phyloP scores from a whole-genome alignment of 2,113 vertebrate species.

The Australoheros scitulus region DNA sequence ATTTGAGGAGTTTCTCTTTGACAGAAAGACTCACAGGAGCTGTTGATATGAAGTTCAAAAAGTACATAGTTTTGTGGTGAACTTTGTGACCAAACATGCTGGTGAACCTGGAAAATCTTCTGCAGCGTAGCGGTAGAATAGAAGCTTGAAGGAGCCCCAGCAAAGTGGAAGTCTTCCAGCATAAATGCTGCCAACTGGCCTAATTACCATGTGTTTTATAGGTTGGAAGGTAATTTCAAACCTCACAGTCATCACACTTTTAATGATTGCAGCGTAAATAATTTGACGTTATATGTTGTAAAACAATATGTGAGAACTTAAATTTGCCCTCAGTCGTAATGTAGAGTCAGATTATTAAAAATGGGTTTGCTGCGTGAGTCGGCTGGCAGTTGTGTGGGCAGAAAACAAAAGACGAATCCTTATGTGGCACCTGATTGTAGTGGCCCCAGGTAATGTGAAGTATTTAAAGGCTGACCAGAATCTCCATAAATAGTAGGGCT shows the following conservation, averaged over 20 bases:
- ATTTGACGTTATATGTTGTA: slow-evolving; percentile 2
- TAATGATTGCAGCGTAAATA: not conserved
- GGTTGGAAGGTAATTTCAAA: slow-evolving; percentile 15
- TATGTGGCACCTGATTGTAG: not conserved
- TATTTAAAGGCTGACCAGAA: not conserved
- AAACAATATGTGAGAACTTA: slow-evolving; percentile 7
- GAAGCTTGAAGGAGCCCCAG: not conserved
- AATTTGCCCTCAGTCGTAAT: not conserved
- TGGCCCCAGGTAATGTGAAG: not conserved
- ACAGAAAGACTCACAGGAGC: not conserved
- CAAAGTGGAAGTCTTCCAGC: slow-evolving; percentile 9
- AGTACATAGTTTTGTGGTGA: not conserved
- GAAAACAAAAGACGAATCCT: not conserved
- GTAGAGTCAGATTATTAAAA: not conserved
- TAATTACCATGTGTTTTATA: slow-evolving; percentile 20
- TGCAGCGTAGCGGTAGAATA: not conserved
- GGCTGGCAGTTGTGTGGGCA: slow-evolving; percentile 6
- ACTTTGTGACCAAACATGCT: not conserved
- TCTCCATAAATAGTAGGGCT: not conserved
- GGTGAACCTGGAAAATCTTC: not conserved
- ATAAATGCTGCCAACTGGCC: slow-evolving; percentile 5
- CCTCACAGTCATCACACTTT: slow-evolving; percentile 4
- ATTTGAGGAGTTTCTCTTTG: not conserved
- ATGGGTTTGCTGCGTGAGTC: not conserved
- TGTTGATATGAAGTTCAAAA: not conserved